Base-by-base conservation (phyloP, 35 echinoderm and acorn worm species). In the Ophiothrix spiculata region DNA sequence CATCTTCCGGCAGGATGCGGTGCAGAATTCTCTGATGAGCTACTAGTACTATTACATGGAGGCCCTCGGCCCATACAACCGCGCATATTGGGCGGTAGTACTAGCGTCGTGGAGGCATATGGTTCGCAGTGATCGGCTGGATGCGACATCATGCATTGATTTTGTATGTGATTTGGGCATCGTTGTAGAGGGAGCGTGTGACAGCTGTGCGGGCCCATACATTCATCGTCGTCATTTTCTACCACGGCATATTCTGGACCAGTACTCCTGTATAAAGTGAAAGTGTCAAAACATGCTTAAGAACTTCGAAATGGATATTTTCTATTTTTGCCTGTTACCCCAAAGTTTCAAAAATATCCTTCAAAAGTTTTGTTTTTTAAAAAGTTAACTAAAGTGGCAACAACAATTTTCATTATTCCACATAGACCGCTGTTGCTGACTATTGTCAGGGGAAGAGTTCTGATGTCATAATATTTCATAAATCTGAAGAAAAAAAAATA, bases 21-120 rank as follows among this genome's bases (percentile, higher is more conserved):
- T n/a, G 16, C 60, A 15, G 60, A 69, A 69, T 69, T 69, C 17
- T 69, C 60, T n/a, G 60, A 69, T 28, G 60, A 69, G 60, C 60
- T 69, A 37, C 92, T 93, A 42, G 77, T 93, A 49, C 89, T 88
- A 46, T 88, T 94, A 74, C 87, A 94, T 56, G 87, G 54, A 0
- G 54, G 88, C 28, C 88, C 73, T 33, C 73, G 64, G 11, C 64
- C 88, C 33, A 84, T 78, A 60, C 90, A 83, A 84, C 85, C 89
- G 23, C 80, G 39, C 42, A 86, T 39, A 80, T 87, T 90, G 40
- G 92, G 89, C 37, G 89, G 89, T 19, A 90, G 39, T 33, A 94
- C 92, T 29, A 94, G 42, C 2, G 92, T 90, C 32, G 92, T 82
- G 15, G 92, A 94, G 41, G 92, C 92, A 36, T 94, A 94, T 12